Percentiles rank a stretch among this genome's conserved stretches.
Conservation (phyloP, 1,140 invertebrate species). For the Notospermus geniculatus region DNA sequence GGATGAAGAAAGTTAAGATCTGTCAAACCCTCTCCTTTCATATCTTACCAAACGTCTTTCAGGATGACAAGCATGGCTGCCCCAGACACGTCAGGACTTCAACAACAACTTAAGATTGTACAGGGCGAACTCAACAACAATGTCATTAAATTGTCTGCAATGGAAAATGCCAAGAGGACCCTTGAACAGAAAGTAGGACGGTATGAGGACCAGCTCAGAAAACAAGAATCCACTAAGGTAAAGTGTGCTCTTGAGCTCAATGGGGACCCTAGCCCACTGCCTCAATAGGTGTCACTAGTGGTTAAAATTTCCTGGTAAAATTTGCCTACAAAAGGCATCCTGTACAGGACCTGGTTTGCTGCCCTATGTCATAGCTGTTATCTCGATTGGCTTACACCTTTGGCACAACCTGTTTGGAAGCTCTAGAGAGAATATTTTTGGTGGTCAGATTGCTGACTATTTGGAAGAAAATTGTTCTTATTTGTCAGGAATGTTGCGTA, state of each 20-base stretch:
- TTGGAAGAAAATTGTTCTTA: too few relatives aligned
- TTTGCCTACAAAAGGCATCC: too few relatives aligned
- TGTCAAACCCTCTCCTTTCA: background rate
- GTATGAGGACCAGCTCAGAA: constrained; percentile 37
- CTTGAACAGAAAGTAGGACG: constrained; percentile 34
- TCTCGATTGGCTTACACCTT: too few relatives aligned
- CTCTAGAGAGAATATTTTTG: too few relatives aligned
- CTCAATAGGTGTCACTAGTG: too few relatives aligned
- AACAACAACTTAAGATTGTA: constrained; percentile 43
- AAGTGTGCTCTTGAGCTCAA: background rate
- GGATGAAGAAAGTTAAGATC: background rate
- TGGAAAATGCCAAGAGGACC: constrained; percentile 37
- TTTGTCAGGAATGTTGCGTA: too few relatives aligned
- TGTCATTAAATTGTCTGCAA: constrained; percentile 33
- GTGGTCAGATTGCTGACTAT: too few relatives aligned
- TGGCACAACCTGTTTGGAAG: too few relatives aligned
- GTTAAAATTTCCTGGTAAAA: too few relatives aligned
- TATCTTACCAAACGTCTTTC: background rate
- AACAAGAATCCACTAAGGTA: constrained; percentile 30
- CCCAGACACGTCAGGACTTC: constrained; percentile 36
- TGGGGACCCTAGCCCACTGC: too few relatives aligned
- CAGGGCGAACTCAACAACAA: constrained; percentile 45
- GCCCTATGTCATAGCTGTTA: too few relatives aligned
- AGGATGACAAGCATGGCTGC: constrained; percentile 19
- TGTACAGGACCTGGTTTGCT: too few relatives aligned